A percentile compares a stretch with the other conserved stretches of the same genome.
Evolutionary conservation across 2,113 vertebrate genomes (phyloP).

Genomic region (Dromas ardeola): DNA sequence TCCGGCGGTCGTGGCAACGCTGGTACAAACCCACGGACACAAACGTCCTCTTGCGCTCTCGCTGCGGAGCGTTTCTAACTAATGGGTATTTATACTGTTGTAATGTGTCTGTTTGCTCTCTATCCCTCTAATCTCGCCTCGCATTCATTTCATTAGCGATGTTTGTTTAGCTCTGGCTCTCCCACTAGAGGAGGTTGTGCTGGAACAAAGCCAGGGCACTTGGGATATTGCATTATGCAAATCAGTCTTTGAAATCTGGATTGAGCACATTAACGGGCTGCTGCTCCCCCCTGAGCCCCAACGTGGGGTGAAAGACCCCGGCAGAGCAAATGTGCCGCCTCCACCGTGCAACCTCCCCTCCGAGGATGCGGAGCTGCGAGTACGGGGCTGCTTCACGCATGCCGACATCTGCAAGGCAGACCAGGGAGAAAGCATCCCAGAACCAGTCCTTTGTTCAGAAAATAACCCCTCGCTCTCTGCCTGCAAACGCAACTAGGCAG

Average conservation of each 20-base stretch:
- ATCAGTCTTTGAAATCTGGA: conserved; percentile 8
- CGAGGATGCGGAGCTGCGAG: fast-evolving
- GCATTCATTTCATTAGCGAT: conserved; percentile 54
- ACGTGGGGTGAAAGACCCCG: background rate
- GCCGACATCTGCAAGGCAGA: fast-evolving
- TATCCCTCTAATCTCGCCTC: conserved; percentile 50
- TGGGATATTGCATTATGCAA: conserved; percentile 83
- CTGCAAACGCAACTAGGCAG: background rate
- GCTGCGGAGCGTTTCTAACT: background rate
- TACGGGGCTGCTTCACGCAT: background rate
- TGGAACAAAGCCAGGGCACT: conserved; percentile 61
- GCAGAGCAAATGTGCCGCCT: background rate
- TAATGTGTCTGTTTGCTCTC: conserved; percentile 59
- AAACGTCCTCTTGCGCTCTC: background rate
- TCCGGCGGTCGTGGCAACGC: fast-evolving
- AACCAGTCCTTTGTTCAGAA: background rate
- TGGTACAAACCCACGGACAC: background rate
- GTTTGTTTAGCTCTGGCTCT: conserved; percentile 66
- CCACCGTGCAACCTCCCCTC: fast-evolving
- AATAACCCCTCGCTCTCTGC: background rate
- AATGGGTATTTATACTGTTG: conserved; percentile 55
- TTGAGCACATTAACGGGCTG: background rate
- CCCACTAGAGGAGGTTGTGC: conserved; percentile 47
- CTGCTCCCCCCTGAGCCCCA: background rate
- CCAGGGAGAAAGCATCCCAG: background rate